Base-by-base conservation (phyloP, 53 echinoderm and acorn worm genomes). In the Actinopyga echinites region DNA sequence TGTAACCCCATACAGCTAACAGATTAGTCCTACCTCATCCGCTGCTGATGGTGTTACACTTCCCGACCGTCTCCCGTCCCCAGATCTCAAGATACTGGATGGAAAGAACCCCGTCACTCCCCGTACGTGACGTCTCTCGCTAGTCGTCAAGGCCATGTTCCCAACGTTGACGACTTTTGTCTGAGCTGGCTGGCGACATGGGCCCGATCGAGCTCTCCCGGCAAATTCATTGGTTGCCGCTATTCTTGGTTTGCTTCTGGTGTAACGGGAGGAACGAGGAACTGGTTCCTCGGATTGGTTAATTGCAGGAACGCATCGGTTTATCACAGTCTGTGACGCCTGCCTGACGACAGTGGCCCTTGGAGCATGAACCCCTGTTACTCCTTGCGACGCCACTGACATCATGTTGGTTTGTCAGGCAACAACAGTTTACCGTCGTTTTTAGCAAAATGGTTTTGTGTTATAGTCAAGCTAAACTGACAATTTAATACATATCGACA, bases 71-170 rank as follows among this genome's bases (percentile, higher is more conserved):
- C 71, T 23, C 13, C 86, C 80, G 33, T 71, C 36, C 56, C 89
- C 89, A 36, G 86, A 83, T 73, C 85, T 90, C 42, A 90, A 69
- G 44, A 86, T 87, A 29, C 90, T 82, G 2, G 95, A 92, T 15
- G 95, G 95, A 44, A 90, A 95, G 83, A 95, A 95, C 0, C 95
- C 95, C 23, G 71, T 69, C 57, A 95, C 87, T 11, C 95, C 95
- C 24, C 95, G 64, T 19, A 92, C 92, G 71, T 95, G 73, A 3
- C 85, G 57, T 30, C 84, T 67, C 1, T 92, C 95, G 37, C 85
- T 81, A 36, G 92, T 89, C 0, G 79, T 66, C 25, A 92, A 90
- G 24, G 82, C 69, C 67, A 90, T 87, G 6, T 89, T 87, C 21
- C 92, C 90, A 37, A 95, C 78, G 74, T 95, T 86, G 3, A 95